Evolutionary conservation across 2,888 invertebrate species (phyloP).

Genomic region (Luperina testacea): DNA sequence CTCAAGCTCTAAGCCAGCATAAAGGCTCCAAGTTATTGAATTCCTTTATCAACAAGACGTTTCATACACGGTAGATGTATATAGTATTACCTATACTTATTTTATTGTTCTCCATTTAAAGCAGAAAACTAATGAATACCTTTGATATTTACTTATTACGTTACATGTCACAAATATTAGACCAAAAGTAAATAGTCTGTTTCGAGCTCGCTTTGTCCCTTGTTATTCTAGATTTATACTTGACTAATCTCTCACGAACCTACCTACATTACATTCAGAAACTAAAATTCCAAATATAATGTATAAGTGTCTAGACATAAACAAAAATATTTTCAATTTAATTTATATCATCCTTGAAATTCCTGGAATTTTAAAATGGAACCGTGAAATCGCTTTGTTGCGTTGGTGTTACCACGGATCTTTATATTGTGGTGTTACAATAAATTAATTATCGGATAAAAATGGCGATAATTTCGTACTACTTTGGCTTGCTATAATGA

Average conservation of each 20-base stretch:
- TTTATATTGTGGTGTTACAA: too few species aligned
- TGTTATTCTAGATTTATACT: slow-evolving; percentile 33
- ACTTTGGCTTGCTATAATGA: background rate
- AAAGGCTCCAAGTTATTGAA: slow-evolving; percentile 60
- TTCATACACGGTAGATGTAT: slow-evolving; percentile 15
- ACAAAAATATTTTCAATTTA: slow-evolving; percentile 16
- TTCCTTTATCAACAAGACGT: slow-evolving; percentile 54
- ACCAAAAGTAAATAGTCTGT: slow-evolving; percentile 17
- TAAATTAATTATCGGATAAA: slow-evolving; percentile 36
- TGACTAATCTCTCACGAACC: slow-evolving; percentile 21
- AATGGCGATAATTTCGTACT: slow-evolving; percentile 7
- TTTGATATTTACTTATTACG: background rate
- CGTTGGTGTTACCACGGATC: slow-evolving; percentile 14
- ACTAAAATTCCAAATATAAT: slow-evolving; percentile 29
- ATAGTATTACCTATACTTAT: background rate
- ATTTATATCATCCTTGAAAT: slow-evolving; percentile 15
- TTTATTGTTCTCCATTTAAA: slow-evolving; percentile 24
- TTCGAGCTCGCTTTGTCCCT: slow-evolving; percentile 31
- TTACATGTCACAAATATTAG: slow-evolving; percentile 3
- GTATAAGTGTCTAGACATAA: background rate
- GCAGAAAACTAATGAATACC: background rate
- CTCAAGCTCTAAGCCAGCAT: slow-evolving; percentile 44
- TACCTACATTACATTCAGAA: slow-evolving; percentile 26
- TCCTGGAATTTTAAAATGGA: slow-evolving; percentile 17
- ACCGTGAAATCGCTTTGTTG: slow-evolving; percentile 16